These are phyloP conservation scores for Cliona cf. orientalis DNA, from an alignment of 37 sponge, comb jelly and placozoan genomes.

Conservation along the genomic window DNA sequence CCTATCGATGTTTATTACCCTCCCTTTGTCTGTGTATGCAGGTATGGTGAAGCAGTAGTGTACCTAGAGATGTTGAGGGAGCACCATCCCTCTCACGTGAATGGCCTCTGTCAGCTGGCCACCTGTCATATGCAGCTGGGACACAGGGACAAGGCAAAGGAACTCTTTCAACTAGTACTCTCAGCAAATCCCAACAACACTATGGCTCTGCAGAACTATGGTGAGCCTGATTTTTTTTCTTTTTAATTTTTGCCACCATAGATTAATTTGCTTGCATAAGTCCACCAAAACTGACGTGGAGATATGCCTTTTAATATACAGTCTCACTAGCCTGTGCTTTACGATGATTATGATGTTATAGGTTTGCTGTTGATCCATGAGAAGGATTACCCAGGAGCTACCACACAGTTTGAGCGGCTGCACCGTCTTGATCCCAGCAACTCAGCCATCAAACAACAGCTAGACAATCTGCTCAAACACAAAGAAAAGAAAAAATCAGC, in stretches of 20 bases:
- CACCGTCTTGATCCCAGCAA: neutral
- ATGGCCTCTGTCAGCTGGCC: neutral
- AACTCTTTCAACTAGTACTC: slow-evolving; percentile 1
- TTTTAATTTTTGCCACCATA: neutral
- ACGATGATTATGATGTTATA: neutral
- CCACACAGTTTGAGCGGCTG: neutral
- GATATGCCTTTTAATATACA: no score
- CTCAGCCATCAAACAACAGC: neutral
- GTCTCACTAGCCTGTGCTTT: neutral
- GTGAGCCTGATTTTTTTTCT: neutral
- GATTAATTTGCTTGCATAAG: neutral
- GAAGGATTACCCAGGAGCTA: neutral
- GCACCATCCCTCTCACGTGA: neutral
- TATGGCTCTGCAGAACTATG: slow-evolving; percentile 50
- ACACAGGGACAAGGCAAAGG: neutral
- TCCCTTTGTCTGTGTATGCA: no score
- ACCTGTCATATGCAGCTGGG: neutral
- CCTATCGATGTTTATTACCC: no score
- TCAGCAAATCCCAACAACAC: slow-evolving; percentile 25
- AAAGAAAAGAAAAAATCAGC: no score
- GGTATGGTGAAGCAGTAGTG: neutral
- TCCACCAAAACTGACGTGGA: no score
- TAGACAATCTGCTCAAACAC: no score
- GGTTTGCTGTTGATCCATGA: neutral
- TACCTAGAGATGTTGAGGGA: neutral